Evolutionary conservation across 1,140 invertebrate genomes (phyloP).

Genomic region (Araneus ventricosus): DNA sequence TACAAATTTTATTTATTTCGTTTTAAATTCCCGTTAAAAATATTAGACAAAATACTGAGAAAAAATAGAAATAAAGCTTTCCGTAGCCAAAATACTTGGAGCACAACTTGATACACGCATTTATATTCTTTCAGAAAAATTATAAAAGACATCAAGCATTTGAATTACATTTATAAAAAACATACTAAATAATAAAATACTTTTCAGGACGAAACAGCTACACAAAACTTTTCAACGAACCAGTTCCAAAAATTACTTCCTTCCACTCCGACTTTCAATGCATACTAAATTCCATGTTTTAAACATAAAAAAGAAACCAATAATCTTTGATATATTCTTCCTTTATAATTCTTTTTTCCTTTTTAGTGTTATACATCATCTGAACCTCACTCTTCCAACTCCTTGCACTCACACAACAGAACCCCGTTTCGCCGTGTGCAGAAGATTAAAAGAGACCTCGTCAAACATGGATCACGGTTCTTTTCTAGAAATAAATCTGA

Average conservation of each 20-base stretch:
- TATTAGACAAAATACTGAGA: too few species aligned
- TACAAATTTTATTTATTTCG: too few species aligned
- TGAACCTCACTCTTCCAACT: neutral
- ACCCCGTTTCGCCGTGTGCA: conserved; percentile 10
- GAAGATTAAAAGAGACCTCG: conserved; percentile 36
- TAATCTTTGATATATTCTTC: neutral
- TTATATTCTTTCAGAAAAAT: too few species aligned
- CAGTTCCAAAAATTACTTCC: neutral
- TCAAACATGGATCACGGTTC: conserved; percentile 25
- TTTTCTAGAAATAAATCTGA: neutral
- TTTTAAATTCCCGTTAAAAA: too few species aligned
- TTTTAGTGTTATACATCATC: conserved; percentile 9
- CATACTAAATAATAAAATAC: neutral
- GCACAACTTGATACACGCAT: too few species aligned
- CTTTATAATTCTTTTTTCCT: neutral
- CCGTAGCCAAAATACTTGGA: too few species aligned
- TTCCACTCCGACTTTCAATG: neutral
- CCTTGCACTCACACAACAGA: conserved; percentile 22
- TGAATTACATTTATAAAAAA: too few species aligned
- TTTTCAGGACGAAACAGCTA: neutral
- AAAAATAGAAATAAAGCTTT: too few species aligned
- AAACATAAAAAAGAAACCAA: neutral
- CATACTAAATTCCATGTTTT: neutral
- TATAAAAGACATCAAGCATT: too few species aligned
- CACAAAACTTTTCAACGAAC: too few species aligned